Evolutionary conservation across 2,113 vertebrate genomes (phyloP).

Genomic region (Ophthalmolycus amberensis): DNA sequence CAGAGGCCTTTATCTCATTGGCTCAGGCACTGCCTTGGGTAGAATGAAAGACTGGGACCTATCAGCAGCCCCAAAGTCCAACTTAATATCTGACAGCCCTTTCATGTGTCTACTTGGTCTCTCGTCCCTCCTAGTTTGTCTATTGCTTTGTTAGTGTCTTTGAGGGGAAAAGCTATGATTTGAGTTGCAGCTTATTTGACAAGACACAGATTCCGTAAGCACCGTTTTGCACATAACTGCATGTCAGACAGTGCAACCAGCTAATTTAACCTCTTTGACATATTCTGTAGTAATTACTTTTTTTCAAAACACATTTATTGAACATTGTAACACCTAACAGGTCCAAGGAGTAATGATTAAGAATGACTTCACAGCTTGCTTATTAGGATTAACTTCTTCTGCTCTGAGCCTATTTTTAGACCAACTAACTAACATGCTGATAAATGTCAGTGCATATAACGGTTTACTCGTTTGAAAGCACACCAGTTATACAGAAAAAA

Average conservation of each 20-base stretch:
- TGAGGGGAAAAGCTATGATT: conserved; percentile 20
- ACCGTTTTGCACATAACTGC: not conserved
- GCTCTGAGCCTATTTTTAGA: not conserved
- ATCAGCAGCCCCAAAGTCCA: conserved; percentile 57
- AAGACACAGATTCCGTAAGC: not conserved
- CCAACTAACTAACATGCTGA: not conserved
- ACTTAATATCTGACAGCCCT: conserved; percentile 55
- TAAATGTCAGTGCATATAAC: not conserved
- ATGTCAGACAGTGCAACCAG: not conserved
- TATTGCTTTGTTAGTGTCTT: conserved; percentile 21
- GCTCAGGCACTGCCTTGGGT: conserved; percentile 66
- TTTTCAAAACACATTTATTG: not conserved
- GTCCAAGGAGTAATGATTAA: not conserved
- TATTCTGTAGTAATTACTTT: not conserved
- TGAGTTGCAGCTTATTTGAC: not conserved
- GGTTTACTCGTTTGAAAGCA: not conserved
- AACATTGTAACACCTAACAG: not conserved
- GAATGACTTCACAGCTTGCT: not conserved
- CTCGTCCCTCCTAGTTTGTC: conserved; percentile 7
- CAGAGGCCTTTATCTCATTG: conserved; percentile 78
- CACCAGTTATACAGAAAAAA: not conserved
- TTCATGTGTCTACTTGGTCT: conserved; percentile 34
- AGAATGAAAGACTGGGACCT: conserved; percentile 60
- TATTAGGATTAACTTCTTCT: not conserved
- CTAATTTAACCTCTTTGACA: not conserved